Evolutionary conservation across 2,888 invertebrate species (phyloP), one percentile per base, ranked within the genome.

Genomic region (Tethea ocularis): DNA sequence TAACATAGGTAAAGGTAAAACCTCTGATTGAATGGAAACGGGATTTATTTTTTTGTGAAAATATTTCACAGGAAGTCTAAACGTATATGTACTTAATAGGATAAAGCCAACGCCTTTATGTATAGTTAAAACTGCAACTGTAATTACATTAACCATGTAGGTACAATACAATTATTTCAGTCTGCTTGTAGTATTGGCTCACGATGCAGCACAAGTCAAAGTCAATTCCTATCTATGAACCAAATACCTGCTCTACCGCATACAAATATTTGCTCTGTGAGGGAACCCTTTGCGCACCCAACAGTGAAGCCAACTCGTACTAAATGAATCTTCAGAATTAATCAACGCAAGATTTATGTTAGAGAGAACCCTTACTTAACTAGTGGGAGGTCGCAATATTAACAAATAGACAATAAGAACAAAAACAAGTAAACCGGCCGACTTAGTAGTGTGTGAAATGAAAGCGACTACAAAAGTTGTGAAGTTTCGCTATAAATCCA

Each of bases 391-490:
- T 46, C 46, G 33, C 54, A 54, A 36, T 53, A 53, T 53, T 66
- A 75, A 70, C 69, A 72, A 72, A 66, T 70, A 70, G 74, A 77
- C 73, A 80, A 72, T 72, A 71, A 71, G 68, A 72, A 67, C 63
- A 64, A 77, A 78, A 76, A 81, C 70, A 79, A 75, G 80, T 75
- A 82, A 78, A 80, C 75, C 76, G 77, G 71, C 74, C 71, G 76
- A 82, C 78, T 84, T 80, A 84, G 75, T 77, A 83, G 83, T 85
- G 82, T 85, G 84, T 84, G 80, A 83, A 90, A 88, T 89, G 83
- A 88, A 88, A 86, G 79, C 82, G 82, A 87, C 86, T 84, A 83
- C 87, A 88, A 85, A 87, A 90, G 82, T 87, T 86, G 83, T 76
- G 79, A 88, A 89, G 84, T 86, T 87, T 75, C 70, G 72, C 80